Evolutionary conservation across 2,888 invertebrate species (phyloP).

Genomic region (Uropetala carovei): DNA sequence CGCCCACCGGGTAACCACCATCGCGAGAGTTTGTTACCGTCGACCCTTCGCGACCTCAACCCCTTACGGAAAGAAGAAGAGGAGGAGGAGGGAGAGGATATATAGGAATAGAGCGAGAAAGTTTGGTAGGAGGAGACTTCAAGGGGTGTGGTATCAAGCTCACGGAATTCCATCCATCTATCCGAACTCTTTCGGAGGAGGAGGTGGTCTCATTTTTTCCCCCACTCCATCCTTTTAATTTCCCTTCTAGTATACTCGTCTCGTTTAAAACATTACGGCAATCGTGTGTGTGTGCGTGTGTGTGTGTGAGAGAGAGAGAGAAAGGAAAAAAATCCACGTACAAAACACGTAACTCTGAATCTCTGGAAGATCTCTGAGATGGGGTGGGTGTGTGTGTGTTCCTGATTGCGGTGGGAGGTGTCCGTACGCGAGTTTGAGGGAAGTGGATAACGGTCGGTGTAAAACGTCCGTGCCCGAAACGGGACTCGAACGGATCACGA

Average conservation of each 20-base stretch:
- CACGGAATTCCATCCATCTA: conserved; percentile 28
- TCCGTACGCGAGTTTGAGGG: neutral
- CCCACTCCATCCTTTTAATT: neutral
- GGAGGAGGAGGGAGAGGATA: neutral
- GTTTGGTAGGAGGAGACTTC: neutral
- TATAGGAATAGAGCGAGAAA: neutral
- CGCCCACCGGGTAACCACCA: neutral
- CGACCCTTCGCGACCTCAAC: neutral
- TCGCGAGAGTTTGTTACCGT: neutral
- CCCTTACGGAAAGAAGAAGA: neutral
- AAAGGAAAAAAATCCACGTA: neutral
- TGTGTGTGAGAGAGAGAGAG: neutral
- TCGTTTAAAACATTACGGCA: neutral
- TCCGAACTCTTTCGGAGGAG: neutral
- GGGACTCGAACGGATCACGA: conserved; percentile 1
- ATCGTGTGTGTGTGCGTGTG: neutral
- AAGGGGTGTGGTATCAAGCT: conserved; percentile 13
- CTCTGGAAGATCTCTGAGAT: too few relatives aligned
- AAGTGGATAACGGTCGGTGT: neutral
- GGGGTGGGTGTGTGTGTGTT: neutral
- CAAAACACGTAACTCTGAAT: neutral
- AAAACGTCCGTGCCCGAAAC: neutral
- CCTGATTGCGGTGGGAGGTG: neutral
- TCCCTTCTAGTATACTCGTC: neutral
- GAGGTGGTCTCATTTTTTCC: neutral